Percentiles rank a stretch among this genome's conserved stretches.
phyloP scores from a whole-genome alignment of 2,797 vertebrate genomes.

The Discoglossus pictus region DNA sequence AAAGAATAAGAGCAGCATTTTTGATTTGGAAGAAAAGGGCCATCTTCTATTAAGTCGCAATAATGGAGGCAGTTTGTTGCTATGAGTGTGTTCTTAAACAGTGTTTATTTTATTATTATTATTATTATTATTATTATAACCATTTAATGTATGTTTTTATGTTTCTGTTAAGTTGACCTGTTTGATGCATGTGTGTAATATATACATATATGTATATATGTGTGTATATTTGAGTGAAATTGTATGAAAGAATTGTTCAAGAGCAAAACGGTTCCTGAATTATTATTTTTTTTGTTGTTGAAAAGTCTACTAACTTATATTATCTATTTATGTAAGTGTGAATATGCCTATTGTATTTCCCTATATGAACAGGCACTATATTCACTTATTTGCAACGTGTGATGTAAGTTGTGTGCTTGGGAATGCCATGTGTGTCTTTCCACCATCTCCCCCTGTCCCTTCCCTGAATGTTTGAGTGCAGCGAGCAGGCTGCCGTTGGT shows the following conservation, averaged over 20 bases:
- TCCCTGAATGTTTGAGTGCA: too few relatives aligned
- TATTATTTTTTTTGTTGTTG: constrained; percentile 17
- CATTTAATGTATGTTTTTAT: neutral
- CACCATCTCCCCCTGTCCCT: too few relatives aligned
- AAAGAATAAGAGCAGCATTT: neutral
- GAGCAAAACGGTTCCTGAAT: neutral
- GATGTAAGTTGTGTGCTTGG: too few relatives aligned
- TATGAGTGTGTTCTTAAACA: neutral
- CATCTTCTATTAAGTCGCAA: too few relatives aligned
- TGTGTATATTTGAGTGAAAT: neutral
- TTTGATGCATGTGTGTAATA: neutral
- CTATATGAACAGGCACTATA: constrained; percentile 19
- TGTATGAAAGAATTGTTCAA: neutral
- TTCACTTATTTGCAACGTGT: constrained; percentile 31
- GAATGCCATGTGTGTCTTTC: too few relatives aligned
- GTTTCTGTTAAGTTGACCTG: neutral
- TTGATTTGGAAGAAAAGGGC: neutral
- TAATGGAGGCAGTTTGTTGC: neutral
- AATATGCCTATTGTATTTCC: constrained; percentile 19
- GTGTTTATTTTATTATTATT: neutral
- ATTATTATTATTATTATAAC: neutral
- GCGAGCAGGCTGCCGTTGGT: too few relatives aligned
- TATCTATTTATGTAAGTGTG: constrained; percentile 35
- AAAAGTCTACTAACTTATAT: constrained; percentile 38
- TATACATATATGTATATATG: neutral